Base-by-base conservation (phyloP, 2,113 vertebrate genomes). In the Forbesichthys agassizii region DNA sequence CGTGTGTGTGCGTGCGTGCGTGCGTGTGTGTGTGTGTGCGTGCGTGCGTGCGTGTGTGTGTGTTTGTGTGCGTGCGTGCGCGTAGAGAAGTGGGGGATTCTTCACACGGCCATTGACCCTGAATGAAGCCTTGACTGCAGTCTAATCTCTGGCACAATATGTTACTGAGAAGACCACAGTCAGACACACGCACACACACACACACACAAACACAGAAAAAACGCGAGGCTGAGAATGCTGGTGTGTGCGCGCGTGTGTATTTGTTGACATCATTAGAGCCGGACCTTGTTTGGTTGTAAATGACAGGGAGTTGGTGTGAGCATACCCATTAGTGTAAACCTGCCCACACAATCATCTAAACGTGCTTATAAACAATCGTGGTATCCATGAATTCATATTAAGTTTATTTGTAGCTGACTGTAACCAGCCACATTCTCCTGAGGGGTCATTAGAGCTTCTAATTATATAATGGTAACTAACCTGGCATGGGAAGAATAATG, bases 61-160 rank as follows among this genome's bases (percentile, higher is more conserved):
- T 68, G 73, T 61, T 60, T 49, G 74, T 6, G 69, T 67, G 68
- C 33, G 76, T 69, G 71, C 69, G 54, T 62, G 53, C 9, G 33
- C 18, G 33, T 42, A 53, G 27, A 27, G 9, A 13, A 10, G 58
- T 42, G 55, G 77, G 79, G 76, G 81, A 87, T 85, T 74, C 74
- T 79, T 88, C 84, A 85, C 82, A 89, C 69, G 84, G 82, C 66
- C 77, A 84, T 72, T 92, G 90, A 93, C 90, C 90, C 90, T 88
- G 87, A 92, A 90, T 82, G 83, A 46, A 75, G 77, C 65, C 79
- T 70, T 64, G 80, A 77, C 80, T 84, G 80, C 81, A 77, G 83
- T 79, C 75, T 90, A 90, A 88, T 89, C 78, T 79, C 58, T 66
- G 86, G 78, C 86, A 88, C 88, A 80, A 84, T 85, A 62, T 74